Conservation (phyloP, 92 coral and sea anemone genomes). For the Parazoanthus atlanticus region DNA sequence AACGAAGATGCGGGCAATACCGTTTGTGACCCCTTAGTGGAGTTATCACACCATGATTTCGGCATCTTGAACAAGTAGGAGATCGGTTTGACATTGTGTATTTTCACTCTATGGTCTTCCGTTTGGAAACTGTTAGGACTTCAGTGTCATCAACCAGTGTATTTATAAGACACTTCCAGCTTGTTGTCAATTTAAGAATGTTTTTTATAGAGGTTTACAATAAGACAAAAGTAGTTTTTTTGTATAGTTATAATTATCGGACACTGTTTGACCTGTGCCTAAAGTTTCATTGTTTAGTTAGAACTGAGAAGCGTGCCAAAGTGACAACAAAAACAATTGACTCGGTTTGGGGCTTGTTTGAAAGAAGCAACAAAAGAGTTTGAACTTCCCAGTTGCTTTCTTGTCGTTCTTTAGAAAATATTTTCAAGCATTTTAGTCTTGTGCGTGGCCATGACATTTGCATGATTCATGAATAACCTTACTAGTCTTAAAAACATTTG, state of each 20-base stretch:
- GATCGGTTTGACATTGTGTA: slow-evolving; percentile 8
- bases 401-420: not conserved
- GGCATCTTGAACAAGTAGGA: slow-evolving; percentile 46
- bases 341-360: not conserved
- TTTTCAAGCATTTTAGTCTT: not conserved
- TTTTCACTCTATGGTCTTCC: not conserved
- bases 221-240: not conserved
- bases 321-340: slow-evolving; percentile 15
- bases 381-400: not conserved
- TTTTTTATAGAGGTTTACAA: not conserved
- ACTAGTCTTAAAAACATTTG: no score
- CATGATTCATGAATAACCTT: not conserved
- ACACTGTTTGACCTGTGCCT: slow-evolving; percentile 4
- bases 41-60: slow-evolving; percentile 33
- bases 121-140: not conserved
- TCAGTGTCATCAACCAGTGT: not conserved
- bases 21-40: slow-evolving; percentile 32
- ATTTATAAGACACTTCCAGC: not conserved
- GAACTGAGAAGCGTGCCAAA: slow-evolving; percentile 28
- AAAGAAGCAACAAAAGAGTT: slow-evolving; percentile 7
- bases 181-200: not conserved
- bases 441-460: not conserved
- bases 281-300: not conserved
- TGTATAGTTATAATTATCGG: not conserved
- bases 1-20: slow-evolving; percentile 7